Percentiles rank a stretch among this genome's conserved stretches.
Evolutionary conservation across 2,113 vertebrate species (phyloP).

Genomic region (Neogale vison): DNA sequence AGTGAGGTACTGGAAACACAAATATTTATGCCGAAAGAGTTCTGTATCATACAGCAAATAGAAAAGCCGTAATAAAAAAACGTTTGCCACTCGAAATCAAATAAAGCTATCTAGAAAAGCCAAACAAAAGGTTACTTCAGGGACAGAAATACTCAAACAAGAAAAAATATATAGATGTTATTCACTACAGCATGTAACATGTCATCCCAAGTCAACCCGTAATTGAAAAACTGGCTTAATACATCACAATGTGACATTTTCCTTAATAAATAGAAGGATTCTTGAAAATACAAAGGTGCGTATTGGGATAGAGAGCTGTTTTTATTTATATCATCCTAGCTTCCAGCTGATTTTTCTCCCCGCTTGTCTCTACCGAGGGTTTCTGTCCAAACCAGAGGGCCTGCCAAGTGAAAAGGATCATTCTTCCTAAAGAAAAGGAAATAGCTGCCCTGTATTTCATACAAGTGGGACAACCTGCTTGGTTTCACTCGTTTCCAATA

Average conservation of each 20-base stretch:
- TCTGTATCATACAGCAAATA: constrained; percentile 90
- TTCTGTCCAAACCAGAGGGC: constrained; percentile 76
- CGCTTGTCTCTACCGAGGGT: constrained; percentile 78
- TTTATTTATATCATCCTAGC: constrained; percentile 79
- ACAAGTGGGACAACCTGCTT: constrained; percentile 77
- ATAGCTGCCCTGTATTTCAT: constrained; percentile 81
- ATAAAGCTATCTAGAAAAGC: constrained; percentile 87
- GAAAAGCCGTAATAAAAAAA: constrained; percentile 86
- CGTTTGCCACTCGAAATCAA: constrained; percentile 88
- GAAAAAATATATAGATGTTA: constrained; percentile 83
- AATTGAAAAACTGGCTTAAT: constrained; percentile 93
- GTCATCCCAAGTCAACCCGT: constrained; percentile 91
- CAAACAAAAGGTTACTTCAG: constrained; percentile 86
- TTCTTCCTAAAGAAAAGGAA: constrained; percentile 78
- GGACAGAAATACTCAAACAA: constrained; percentile 88
- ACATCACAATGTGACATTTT: constrained; percentile 92
- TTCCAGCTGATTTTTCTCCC: constrained; percentile 86
- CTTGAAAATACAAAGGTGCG: constrained; percentile 90
- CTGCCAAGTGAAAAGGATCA: constrained; percentile 74
- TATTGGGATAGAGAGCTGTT: constrained; percentile 85
- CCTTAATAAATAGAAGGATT: constrained; percentile 92
- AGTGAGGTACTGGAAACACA: constrained; percentile 96
- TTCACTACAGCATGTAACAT: constrained; percentile 91
- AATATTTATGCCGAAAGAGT: constrained; percentile 92
- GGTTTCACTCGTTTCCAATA: constrained; percentile 21